Evolutionary conservation across 2,797 vertebrate genomes (phyloP).

Genomic region (Orestias chungarensis): DNA sequence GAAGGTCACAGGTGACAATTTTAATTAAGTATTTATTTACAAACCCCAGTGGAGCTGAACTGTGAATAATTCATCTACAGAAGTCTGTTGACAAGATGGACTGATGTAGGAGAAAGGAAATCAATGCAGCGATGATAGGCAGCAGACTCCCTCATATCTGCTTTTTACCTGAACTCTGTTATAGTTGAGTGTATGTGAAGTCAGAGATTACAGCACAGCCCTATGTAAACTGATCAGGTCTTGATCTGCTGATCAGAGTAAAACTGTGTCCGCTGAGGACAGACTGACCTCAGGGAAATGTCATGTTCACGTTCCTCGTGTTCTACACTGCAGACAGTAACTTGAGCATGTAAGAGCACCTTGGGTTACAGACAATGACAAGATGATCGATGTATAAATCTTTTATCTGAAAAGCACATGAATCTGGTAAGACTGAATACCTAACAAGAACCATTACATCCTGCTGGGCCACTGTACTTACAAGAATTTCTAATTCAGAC

Average conservation of each 20-base stretch:
- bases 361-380: slow-evolving; percentile 24
- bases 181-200: slow-evolving; percentile 34
- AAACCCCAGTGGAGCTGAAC: slow-evolving; percentile 63
- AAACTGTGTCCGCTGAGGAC: slow-evolving; percentile 64
- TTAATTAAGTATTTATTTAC: slow-evolving; percentile 82
- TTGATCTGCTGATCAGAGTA: slow-evolving; percentile 70
- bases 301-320: slow-evolving; percentile 51
- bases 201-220: slow-evolving; percentile 63
- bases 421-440: background rate
- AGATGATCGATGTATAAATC: slow-evolving; percentile 1
- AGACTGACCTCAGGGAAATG: slow-evolving; percentile 55
- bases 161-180: slow-evolving; percentile 39
- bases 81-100: slow-evolving; percentile 75
- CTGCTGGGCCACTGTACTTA: background rate
- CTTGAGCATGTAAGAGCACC: slow-evolving; percentile 35
- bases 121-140: slow-evolving; percentile 76
- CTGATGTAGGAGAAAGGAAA: slow-evolving; percentile 73
- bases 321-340: slow-evolving; percentile 52
- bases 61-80: slow-evolving; percentile 78
- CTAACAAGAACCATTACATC: background rate
- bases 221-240: slow-evolving; percentile 77
- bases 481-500: background rate
- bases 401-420: slow-evolving; percentile 5
- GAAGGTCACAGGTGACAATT: slow-evolving; percentile 66
- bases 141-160: slow-evolving; percentile 66